Evolutionary conservation across 1,140 invertebrate species (phyloP).

Genomic region (Ladona fulva): DNA sequence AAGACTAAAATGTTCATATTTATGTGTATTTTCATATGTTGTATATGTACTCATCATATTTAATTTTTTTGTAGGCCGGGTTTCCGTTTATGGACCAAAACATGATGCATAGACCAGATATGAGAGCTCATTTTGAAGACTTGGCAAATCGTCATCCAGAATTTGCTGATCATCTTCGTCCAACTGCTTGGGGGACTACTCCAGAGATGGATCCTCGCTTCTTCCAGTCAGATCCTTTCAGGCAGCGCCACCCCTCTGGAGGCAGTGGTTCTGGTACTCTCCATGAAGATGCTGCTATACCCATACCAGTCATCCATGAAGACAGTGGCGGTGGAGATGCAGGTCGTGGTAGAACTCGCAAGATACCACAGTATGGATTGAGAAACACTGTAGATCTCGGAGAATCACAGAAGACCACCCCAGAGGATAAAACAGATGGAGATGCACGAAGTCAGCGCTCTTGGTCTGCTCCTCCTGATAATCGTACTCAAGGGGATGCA

Average conservation of each 20-base stretch:
- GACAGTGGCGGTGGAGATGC: neutral
- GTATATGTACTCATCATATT: too few relatives aligned
- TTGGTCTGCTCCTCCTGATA: slow-evolving; percentile 57
- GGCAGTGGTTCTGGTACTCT: slow-evolving; percentile 34
- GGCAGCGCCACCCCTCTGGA: slow-evolving; percentile 36
- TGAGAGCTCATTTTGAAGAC: slow-evolving; percentile 40
- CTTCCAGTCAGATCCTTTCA: slow-evolving; percentile 28
- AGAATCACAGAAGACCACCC: slow-evolving; percentile 36
- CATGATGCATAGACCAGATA: neutral
- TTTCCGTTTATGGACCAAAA: neutral
- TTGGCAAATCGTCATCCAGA: slow-evolving; percentile 50
- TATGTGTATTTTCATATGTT: neutral
- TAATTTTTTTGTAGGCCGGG: neutral
- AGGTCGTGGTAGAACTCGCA: slow-evolving; percentile 11
- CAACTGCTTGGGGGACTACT: slow-evolving; percentile 38
- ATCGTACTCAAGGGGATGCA: slow-evolving; percentile 29
- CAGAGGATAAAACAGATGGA: slow-evolving; percentile 46
- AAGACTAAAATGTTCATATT: too few relatives aligned
- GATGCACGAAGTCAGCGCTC: slow-evolving; percentile 49
- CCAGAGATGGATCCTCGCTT: slow-evolving; percentile 33
- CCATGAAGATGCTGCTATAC: slow-evolving; percentile 25
- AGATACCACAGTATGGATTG: slow-evolving; percentile 56
- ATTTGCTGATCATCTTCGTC: slow-evolving; percentile 45
- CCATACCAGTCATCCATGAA: neutral
- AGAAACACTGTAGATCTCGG: slow-evolving; percentile 69